phyloP scores from a whole-genome alignment of 2,113 vertebrate genomes.

The Paramisgurnus dabryanus region DNA sequence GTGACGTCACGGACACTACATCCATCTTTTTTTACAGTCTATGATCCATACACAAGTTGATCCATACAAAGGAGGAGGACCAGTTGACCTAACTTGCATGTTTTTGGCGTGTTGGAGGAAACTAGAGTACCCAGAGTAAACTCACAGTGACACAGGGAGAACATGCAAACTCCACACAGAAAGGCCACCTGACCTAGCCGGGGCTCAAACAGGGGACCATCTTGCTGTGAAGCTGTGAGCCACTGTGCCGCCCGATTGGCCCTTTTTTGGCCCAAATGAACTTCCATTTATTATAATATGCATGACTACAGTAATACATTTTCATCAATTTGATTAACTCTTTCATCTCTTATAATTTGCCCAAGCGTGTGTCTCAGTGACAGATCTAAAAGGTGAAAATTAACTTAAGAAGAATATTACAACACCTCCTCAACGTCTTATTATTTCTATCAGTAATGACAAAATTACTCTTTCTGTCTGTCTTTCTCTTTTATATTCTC shows the following conservation, averaged over 20 bases:
- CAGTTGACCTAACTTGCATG: no score
- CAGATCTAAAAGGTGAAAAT: conserved; percentile 15
- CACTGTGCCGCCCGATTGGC: not conserved
- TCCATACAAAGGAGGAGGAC: no score
- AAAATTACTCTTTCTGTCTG: conserved; percentile 31
- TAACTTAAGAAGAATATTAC: conserved; percentile 15
- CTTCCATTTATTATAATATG: conserved; percentile 19
- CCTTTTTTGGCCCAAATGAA: not conserved
- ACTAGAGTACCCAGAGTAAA: no score
- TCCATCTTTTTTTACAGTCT: no score
- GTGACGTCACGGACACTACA: no score
- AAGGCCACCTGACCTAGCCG: no score
- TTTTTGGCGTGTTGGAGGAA: no score
- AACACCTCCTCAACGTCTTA: conserved; percentile 14
- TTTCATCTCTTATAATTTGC: not conserved
- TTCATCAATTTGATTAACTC: not conserved
- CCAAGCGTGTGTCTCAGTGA: not conserved
- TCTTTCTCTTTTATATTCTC: conserved; percentile 5
- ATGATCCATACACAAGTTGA: no score
- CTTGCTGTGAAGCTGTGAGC: no score
- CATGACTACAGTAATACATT: conserved; percentile 11
- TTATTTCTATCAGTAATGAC: conserved; percentile 36
- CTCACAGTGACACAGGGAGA: no score
- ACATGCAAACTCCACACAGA: no score
- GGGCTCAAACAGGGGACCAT: no score